Evolutionary conservation across 2,113 vertebrate genomes (phyloP), one percentile per base, ranked within the genome.

Genomic region (Manacus vitellinus): DNA sequence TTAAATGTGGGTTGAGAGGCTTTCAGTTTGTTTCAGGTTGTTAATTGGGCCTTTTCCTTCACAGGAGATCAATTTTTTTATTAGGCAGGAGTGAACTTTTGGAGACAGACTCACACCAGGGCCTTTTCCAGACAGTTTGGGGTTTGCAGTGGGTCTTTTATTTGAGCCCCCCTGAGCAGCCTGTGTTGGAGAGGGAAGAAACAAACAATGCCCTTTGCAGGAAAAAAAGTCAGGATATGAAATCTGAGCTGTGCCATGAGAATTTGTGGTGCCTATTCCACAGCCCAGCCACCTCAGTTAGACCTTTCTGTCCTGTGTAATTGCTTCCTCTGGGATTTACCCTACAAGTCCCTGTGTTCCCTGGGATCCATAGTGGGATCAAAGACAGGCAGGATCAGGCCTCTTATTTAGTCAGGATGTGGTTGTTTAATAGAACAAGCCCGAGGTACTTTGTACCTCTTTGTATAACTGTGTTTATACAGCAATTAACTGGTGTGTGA

Each of bases 391-490:
- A 11, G 92, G 78, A 75, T 85, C 39, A 66, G 70, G 78, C 44
- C 55, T 77, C 59, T 80, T 37, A 20, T 46, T 91, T 54, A 47
- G 37, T 22, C 62, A 55, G 72, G 82, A 43, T 56, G 43, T 61
- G 65, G 72, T 35, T 44, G 55, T 59, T 96, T 41, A 41, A 86
- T 3, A 88, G 72, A 80, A 79, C 0, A 6, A 96, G 59, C 72
- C 70, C 59, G 19, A n/a, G 39, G 83, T 94, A 68, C 71, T 93
- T 88, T 66, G 35, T 90, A 71, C 35, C 67, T 92, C 76, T 76
- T 44, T 81, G 75, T 75, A 12, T 93, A 91, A 92, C 81, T 81
- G 79, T 94, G 76, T 94, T 96, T 95, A 68, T 81, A 30, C 16
- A 56, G 82, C 88, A 89, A 46, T 93, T 91, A 95, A 78, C 56